Evolutionary conservation across 2,797 vertebrate species (phyloP), one percentile per base, ranked within the genome.

Genomic region (Acestrorhynchus altus): DNA sequence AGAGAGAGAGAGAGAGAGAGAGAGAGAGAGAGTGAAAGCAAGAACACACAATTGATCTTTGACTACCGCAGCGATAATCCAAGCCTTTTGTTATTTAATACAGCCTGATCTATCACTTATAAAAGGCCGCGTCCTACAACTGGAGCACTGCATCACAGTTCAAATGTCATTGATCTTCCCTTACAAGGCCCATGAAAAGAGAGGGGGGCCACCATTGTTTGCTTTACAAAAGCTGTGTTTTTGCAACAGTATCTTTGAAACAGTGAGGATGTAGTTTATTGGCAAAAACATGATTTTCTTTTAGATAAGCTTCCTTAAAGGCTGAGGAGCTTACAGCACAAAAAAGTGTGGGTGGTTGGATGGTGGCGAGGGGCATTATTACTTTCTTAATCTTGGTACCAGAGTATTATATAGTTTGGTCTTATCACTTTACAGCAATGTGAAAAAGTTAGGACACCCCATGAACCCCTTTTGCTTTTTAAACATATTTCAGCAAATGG

Each of bases 1-100:
- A 46, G 22, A 79, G 26, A 60, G 5, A 57, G 1, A 60, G 1
- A 26, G 7, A 44, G 9, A 65, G n/a, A 51, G 40, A 68, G n/a
- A 77, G 24, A 69, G 4, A 76, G 35, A 70, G 39, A 4, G 39
- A 39, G 9, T 24, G 67, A 35, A 76, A 46, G 59, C 11, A 64
- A 18, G 77, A 54, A 74, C 56, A 66, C 44, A 81, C 20, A 76
- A 91, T 92, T 85, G 88, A 92, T 92, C 84, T 80, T 51, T 12
- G 79, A 86, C 86, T 86, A 69, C 81, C 72, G 76, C 60, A 20
- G 52, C 71, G 85, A 88, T 90, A 85, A 90, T 91, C 85, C 79
- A 76, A 83, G 86, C 85, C 83, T 85, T 88, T 87, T 88, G 90
- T 92, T 89, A 90, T 86, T 85, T 87, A 89, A 90, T 89, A 84